These are phyloP conservation scores for Pimpla rufipes DNA, from an alignment of 2,888 invertebrate genomes.

Conservation along the genomic window DNA sequence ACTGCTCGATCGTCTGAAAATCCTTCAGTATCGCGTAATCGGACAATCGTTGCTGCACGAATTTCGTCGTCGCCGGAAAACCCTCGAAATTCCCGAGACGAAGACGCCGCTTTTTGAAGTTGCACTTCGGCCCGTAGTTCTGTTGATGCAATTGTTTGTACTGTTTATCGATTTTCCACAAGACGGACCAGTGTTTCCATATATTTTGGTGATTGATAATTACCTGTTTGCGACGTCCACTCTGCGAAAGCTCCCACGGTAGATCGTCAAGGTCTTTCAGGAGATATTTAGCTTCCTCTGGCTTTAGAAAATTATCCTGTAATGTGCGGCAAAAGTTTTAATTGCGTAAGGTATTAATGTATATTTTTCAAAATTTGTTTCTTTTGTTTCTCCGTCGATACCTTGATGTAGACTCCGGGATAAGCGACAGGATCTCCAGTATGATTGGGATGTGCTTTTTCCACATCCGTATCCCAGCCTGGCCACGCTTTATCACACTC, in stretches of 20 bases:
- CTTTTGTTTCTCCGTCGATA: conserved; percentile 70
- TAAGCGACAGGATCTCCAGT: conserved; percentile 87
- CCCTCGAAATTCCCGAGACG: conserved; percentile 93
- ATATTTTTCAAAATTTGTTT: neutral
- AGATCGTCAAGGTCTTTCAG: conserved; percentile 91
- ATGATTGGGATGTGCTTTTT: conserved; percentile 90
- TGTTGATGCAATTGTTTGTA: conserved; percentile 77
- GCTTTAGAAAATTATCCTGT: conserved; percentile 90
- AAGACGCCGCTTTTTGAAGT: conserved; percentile 97
- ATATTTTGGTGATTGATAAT: neutral
- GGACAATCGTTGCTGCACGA: conserved; percentile 92
- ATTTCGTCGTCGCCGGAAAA: conserved; percentile 93
- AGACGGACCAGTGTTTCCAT: neutral
- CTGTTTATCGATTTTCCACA: neutral
- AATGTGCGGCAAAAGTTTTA: conserved; percentile 74
- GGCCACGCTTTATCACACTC: conserved; percentile 91
- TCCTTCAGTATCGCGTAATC: conserved; percentile 88
- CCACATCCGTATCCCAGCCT: conserved; percentile 89
- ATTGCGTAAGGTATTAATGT: neutral
- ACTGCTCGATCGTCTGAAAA: conserved; percentile 96
- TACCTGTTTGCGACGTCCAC: conserved; percentile 96
- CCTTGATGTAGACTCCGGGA: conserved; percentile 89
- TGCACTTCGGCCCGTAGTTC: conserved; percentile 99
- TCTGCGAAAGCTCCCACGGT: conserved; percentile 97
- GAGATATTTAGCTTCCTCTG: conserved; percentile 89